phyloP scores from a whole-genome alignment of 2,888 invertebrate species.

The Bhutanitis thaidina region DNA sequence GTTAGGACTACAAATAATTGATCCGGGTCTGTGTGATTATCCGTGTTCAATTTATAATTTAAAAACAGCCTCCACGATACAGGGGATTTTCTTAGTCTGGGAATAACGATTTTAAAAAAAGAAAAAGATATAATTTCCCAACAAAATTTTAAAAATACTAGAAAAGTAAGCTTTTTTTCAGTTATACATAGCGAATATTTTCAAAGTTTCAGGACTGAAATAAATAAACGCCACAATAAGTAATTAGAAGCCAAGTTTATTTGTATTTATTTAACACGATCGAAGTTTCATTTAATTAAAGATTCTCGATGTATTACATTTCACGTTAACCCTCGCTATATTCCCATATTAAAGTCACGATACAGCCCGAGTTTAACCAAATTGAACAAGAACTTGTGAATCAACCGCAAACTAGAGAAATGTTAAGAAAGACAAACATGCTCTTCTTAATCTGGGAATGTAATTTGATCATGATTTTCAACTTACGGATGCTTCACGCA shows the following conservation, averaged over 20 bases:
- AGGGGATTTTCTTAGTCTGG: too few species aligned
- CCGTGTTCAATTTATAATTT: too few species aligned
- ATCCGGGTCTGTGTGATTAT: too few species aligned
- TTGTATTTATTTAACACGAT: constrained; percentile 7
- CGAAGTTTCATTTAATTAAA: constrained; percentile 14
- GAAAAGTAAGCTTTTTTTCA: too few species aligned
- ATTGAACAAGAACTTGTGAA: constrained; percentile 6
- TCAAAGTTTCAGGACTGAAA: too few species aligned
- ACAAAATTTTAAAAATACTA: too few species aligned
- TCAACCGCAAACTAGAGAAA: constrained; percentile 3
- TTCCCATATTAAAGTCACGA: constrained; percentile 5
- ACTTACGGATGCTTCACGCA: background rate
- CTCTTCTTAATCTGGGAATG: background rate
- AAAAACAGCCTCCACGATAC: too few species aligned
- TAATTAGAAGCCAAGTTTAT: constrained; percentile 1
- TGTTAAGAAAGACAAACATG: constrained; percentile 7
- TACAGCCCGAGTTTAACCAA: constrained; percentile 1
- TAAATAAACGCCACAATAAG: background rate
- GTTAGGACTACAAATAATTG: too few species aligned
- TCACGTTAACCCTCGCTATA: constrained; percentile 11
- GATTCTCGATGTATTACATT: constrained; percentile 9
- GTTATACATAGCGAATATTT: too few species aligned
- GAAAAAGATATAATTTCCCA: too few species aligned
- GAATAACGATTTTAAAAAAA: too few species aligned
- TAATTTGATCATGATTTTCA: background rate